Evolutionary conservation across 2,888 invertebrate species (phyloP), one percentile per base, ranked within the genome.

Genomic region (Cheilosia urbana): DNA sequence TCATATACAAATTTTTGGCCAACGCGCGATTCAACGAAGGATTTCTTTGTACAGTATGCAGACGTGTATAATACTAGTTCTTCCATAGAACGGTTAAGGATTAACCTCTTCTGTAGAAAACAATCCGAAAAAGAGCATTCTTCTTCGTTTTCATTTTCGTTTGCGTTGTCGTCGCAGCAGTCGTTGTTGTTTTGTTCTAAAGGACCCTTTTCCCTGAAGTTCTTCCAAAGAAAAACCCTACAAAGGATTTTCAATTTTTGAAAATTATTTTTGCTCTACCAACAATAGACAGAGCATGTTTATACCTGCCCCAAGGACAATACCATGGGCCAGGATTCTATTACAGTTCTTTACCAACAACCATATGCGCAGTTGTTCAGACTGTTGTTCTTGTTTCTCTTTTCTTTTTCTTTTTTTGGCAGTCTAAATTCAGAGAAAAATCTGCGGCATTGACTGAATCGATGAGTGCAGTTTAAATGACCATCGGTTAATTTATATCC

Each of bases 401-500:
- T n/a, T n/a, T 6, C 15, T 21, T 17, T 58, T 30, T 30, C 1
- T 9, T 9, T 30, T 30, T 30, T 63, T 40, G 9, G 40, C 51
- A 11, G 63, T 65, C 51, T 58, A 47, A 69, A 71, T 53, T 60
- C 69, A 30, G 4, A 69, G 53, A 68, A 51, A 77, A 27, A 63
- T 17, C 65, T 77, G 81, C 73, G 65, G 34, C 13, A 55, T 73
- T 79, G 80, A 79, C 65, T 73, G 65, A 82, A 82, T 82, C 76
- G 82, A 73, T 72, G 77, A 81, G 72, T 81, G 81, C 76, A 78
- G 82, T 57, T 69, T 73, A 73, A 73, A 76, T 78, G 73, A 69
- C 82, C 77, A 77, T 80, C 76, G 68, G 77, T 55, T 82, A 82
- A 87, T 87, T 77, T 87, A 82, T 87, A 78, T 73, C 63, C 63